Evolutionary conservation across 2,797 vertebrate genomes (phyloP).

Genomic region (Alfaro cultratus): DNA sequence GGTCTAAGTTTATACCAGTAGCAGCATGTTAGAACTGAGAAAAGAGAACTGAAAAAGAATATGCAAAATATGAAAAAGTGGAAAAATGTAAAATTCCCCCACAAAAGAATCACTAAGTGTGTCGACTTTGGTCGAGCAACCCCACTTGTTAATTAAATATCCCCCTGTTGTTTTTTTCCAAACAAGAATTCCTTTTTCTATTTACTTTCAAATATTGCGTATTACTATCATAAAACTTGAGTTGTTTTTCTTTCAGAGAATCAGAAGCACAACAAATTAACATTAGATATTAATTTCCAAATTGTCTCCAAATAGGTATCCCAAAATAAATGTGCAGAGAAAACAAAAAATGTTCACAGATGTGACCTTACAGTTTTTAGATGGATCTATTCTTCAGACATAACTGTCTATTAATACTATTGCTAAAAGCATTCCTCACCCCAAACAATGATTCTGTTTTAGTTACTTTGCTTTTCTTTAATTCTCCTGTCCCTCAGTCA

Average conservation of each 20-base stretch:
- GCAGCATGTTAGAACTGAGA: not conserved
- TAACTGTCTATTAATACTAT: not conserved
- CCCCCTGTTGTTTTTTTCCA: too few relatives aligned
- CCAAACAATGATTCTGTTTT: not conserved
- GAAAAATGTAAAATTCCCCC: not conserved
- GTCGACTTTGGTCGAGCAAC: not conserved
- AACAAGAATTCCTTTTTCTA: not conserved
- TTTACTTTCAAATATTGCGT: not conserved
- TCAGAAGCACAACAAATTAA: not conserved
- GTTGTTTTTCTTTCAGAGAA: not conserved
- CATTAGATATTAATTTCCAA: not conserved
- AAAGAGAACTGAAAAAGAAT: not conserved
- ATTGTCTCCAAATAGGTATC: not conserved
- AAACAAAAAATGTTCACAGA: not conserved
- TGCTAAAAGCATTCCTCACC: not conserved
- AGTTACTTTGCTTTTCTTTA: not conserved
- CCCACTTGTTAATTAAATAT: not conserved
- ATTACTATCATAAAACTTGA: not conserved
- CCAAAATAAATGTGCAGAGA: not conserved
- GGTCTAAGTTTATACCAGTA: not conserved
- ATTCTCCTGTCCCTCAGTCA: not conserved
- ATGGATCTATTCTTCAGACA: not conserved
- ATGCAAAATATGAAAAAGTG: not conserved
- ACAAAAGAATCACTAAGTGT: too few relatives aligned
- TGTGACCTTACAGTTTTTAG: slow-evolving; percentile 1